A percentile compares a stretch with the other conserved stretches of the same genome.
Conservation (phyloP, 2,888 invertebrate genomes). For the Lasius fuliginosus region DNA sequence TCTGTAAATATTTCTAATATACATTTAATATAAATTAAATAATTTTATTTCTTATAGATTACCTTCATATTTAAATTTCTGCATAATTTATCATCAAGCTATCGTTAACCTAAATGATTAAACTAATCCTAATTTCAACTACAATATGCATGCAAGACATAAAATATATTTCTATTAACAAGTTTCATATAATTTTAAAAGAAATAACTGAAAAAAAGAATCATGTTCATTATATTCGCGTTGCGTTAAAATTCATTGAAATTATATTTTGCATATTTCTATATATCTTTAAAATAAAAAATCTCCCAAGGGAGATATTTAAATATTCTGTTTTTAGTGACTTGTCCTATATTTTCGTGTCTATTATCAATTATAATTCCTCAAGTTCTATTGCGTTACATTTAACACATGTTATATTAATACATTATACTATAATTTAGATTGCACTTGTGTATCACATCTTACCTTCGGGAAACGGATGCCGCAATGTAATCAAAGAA, state of each 20-base stretch:
- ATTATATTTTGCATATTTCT: neutral
- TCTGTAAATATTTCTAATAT: too few species aligned
- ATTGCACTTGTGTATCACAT: neutral
- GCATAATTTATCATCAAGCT: too few species aligned
- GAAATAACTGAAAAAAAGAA: neutral
- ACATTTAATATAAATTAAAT: too few species aligned
- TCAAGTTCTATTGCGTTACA: neutral
- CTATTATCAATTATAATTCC: neutral
- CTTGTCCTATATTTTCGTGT: neutral
- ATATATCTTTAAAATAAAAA: conserved; percentile 2
- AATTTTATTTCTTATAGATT: too few species aligned
- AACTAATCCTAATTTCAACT: too few species aligned
- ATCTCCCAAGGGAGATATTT: neutral
- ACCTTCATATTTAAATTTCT: too few species aligned
- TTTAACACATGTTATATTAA: too few species aligned
- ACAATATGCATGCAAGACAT: too few species aligned
- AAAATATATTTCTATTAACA: too few species aligned
- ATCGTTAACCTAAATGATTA: too few species aligned
- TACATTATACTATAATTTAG: neutral
- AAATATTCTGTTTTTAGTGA: neutral
- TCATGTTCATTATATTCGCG: neutral
- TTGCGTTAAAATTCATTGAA: neutral
- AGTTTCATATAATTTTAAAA: neutral
- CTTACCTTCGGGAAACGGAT: conserved; percentile 97
- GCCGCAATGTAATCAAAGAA: conserved; percentile 96